Evolutionary conservation across 2,888 invertebrate genomes (phyloP).

Genomic region (Diaprepes abbreviatus): DNA sequence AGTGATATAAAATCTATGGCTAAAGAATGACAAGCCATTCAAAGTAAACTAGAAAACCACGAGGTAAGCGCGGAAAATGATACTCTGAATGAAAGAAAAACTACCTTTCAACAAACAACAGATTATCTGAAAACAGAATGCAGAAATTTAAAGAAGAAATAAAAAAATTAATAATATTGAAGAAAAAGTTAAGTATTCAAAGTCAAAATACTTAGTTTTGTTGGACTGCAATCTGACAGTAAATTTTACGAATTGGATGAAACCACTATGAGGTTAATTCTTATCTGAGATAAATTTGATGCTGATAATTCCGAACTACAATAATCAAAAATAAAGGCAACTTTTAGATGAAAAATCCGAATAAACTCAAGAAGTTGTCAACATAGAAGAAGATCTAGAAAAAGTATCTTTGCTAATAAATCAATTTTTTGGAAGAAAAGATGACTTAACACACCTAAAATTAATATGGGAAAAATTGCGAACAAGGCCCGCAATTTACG

Average conservation of each 20-base stretch:
- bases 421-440: slow-evolving; percentile 1
- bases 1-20: slow-evolving; percentile 27
- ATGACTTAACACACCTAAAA: slow-evolving; percentile 14
- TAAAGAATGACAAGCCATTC: slow-evolving; percentile 30
- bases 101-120: slow-evolving; percentile 44
- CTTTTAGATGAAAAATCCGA: slow-evolving; percentile 52
- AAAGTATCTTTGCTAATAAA: slow-evolving; percentile 15
- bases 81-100: slow-evolving; percentile 41
- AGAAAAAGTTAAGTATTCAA: slow-evolving; percentile 47
- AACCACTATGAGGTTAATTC: slow-evolving; percentile 46
- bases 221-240: slow-evolving; percentile 50
- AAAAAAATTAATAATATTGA: slow-evolving; percentile 50
- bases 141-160: slow-evolving; percentile 23
- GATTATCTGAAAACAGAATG: slow-evolving; percentile 40
- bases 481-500: slow-evolving; percentile 4
- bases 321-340: slow-evolving; percentile 50
- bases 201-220: slow-evolving; percentile 50
- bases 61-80: slow-evolving; percentile 29
- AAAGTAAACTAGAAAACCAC: slow-evolving; percentile 36
- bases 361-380: slow-evolving; percentile 51
- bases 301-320: slow-evolving; percentile 45
- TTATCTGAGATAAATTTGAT: slow-evolving; percentile 52
- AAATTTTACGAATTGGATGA: slow-evolving; percentile 54
- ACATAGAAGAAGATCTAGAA: slow-evolving; percentile 47
- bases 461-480: slow-evolving; percentile 21